Conservation (phyloP, 2,888 invertebrate species). For the Chironomus tentans region DNA sequence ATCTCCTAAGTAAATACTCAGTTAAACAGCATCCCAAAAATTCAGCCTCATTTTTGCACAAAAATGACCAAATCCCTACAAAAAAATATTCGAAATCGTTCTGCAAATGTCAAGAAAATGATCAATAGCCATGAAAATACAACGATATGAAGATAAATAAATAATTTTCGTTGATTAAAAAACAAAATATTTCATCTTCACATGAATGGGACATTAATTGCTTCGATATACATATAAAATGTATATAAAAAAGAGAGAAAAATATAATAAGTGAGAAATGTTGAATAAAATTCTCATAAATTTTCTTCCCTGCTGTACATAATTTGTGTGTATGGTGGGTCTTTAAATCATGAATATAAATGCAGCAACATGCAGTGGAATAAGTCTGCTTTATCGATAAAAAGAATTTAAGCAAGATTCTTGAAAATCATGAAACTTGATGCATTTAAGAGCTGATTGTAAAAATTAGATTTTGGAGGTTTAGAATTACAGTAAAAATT, state of each 20-base stretch:
- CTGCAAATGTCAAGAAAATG: no score
- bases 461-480: neutral
- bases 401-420: neutral
- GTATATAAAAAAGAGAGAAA: neutral
- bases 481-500: neutral
- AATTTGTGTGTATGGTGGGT: neutral
- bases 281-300: slow-evolving; percentile 17
- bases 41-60: no score
- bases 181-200: slow-evolving; percentile 21
- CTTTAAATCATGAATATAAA: neutral
- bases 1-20: no score
- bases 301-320: neutral
- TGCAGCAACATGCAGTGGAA: neutral
- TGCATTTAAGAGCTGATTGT: neutral
- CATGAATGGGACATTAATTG: slow-evolving; percentile 21
- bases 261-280: slow-evolving; percentile 10
- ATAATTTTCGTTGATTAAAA: slow-evolving; percentile 16
- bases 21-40: no score
- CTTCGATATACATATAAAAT: neutral
- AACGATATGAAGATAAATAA: neutral
- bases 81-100: no score
- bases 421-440: neutral
- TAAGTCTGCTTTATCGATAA: slow-evolving; percentile 9
- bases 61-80: no score
- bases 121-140: neutral